Evolutionary conservation across 2,113 vertebrate genomes (phyloP), one percentile per base, ranked within the genome.

Genomic region (Nycticorax nycticorax): DNA sequence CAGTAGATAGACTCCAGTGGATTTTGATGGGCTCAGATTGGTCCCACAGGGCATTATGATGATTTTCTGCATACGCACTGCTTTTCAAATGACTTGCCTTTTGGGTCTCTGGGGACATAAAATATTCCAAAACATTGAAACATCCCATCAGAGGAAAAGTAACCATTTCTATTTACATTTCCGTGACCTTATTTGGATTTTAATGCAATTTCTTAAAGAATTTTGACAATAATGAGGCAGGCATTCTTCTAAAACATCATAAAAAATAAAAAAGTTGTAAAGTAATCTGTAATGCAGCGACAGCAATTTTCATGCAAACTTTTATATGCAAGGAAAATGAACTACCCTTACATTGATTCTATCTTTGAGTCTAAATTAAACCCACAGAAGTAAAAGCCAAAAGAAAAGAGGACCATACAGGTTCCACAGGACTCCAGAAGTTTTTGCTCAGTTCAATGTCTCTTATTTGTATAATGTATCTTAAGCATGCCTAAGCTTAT

Each of bases 11-110:
- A 91, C 63, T 95, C 73, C 33, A 81, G 93, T 86, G 86, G 59
- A 78, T 91, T 94, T 88, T 84, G 92, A 92, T 95, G 85, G 64
- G 47, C 76, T 91, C 83, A 86, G 85, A 81, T 88, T 96, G 88
- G 68, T 92, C 78, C 72, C 91, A 87, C 26, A 72, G 72, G 83
- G 75, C 33, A 86, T 92, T 94, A 59, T 50, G 64, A 60, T 92
- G 78, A 83, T 93, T 95, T 96, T 88, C 57, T 94, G 35, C 71
- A 62, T 74, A 48, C 50, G 62, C 9, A 15, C 28, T 82, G 33
- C 68, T 86, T 93, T 83, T 90, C 76, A 84, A 82, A 74, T 74
- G 5, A 47, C 75, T 92, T 88, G 72, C 8, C 27, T 95, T 91
- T 94, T 81, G 52, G 10, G 11, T 86, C 72, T 96, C 72, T 55